Evolutionary conservation across 2,113 vertebrate genomes (phyloP), one percentile per base, ranked within the genome.

Genomic region (Dipodomys stephensi): DNA sequence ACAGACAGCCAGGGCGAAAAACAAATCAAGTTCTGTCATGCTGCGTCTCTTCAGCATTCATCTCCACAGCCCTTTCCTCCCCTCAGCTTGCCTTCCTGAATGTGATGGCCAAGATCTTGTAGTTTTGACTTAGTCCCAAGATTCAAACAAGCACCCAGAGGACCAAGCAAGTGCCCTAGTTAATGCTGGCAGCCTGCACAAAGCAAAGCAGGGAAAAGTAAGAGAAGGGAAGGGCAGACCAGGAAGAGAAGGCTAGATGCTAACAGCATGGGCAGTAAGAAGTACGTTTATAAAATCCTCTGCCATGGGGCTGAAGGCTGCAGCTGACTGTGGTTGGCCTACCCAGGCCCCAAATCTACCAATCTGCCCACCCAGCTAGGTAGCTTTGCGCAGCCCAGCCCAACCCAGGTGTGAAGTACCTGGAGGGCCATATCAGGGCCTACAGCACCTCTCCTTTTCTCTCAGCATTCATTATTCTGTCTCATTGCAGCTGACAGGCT

Each of bases 1-100:
- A 4, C 0, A 19, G 44, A 87, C 88, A 57, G 53, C 83, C 73
- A 57, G 72, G 53, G 22, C 16, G 57, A 77, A 87, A 74, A 91
- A 27, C 77, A 39, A 87, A 44, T 86, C 92, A 83, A 92, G 92
- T 84, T 77, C 68, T 0, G 27, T 96, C 89, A 69, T 0, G 94
- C 86, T 0, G 1, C 0, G 27, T n/a, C 71, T 91, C 86, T 32
- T 3, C 4, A 20, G 73, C 64, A 2, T 68, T 69, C 46, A 1
- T 6, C 49, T 73, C 92, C 4, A 7, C 0, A n/a, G 86, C 74
- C 32, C 39, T 53, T 62, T 64, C 35, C 2, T 28, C 82, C 91
- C 80, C 53, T 35, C 15, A n/a, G 78, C 60, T 62, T 62, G 2
- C 15, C 44, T 46, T 65, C 22, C 74, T 78, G 25, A 4, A 69